Evolutionary conservation across 1,140 invertebrate genomes (phyloP).

Genomic region (Protaetia brevitarsis): DNA sequence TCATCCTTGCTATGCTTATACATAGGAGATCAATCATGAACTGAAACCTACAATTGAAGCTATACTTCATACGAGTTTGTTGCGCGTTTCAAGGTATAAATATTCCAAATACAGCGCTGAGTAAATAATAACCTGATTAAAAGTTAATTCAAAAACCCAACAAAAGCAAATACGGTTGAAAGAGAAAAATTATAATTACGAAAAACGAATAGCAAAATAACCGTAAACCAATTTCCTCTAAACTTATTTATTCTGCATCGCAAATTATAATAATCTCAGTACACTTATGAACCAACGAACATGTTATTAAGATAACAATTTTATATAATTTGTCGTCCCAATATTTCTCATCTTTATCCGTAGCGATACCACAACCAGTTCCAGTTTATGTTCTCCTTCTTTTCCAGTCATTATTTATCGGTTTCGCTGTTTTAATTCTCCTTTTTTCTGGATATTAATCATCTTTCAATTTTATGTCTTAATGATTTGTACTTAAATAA

Average conservation of each 20-base stretch:
- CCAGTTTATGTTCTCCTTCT: neutral
- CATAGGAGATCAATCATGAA: no score
- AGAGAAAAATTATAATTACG: constrained; percentile 3
- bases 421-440: neutral
- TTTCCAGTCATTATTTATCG: neutral
- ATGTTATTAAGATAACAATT: constrained; percentile 21
- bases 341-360: constrained; percentile 10
- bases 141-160: constrained; percentile 11
- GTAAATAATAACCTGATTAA: constrained; percentile 19
- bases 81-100: no score
- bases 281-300: constrained; percentile 15
- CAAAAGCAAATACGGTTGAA: neutral
- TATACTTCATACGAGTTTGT: no score
- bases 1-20: no score
- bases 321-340: constrained; percentile 22
- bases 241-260: constrained; percentile 23
- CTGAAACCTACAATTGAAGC: no score
- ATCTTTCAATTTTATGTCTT: neutral
- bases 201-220: constrained; percentile 12
- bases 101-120: neutral
- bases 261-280: constrained; percentile 18
- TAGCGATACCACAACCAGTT: neutral
- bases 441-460: neutral
- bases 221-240: constrained; percentile 22
- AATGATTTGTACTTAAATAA: neutral